These are phyloP conservation scores for Chlamydotis undulata DNA, from an alignment of 2,113 vertebrate genomes.

Conservation along the genomic window DNA sequence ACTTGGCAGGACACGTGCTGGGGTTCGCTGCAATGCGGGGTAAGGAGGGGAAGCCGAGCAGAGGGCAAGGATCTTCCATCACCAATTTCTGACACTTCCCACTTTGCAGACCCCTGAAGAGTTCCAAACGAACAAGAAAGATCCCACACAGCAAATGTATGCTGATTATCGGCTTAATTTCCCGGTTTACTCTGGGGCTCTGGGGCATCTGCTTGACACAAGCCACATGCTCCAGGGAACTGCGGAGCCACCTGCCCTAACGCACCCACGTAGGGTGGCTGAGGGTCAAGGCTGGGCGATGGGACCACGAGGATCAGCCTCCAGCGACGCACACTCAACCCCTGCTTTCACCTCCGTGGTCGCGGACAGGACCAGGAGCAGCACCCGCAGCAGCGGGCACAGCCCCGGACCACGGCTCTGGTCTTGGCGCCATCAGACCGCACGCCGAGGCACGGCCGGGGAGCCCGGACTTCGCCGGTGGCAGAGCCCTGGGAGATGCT, in stretches of 20 bases:
- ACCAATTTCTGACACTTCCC: background rate
- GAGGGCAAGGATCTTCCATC: background rate
- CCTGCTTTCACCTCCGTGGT: accelerated
- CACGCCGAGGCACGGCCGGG: accelerated
- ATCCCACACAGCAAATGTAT: background rate
- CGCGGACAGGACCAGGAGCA: accelerated
- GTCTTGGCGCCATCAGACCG: background rate
- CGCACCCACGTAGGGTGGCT: background rate
- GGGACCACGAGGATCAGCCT: background rate
- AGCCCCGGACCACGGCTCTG: background rate
- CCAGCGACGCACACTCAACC: accelerated
- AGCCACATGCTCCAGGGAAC: background rate
- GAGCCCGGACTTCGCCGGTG: background rate
- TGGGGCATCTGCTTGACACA: background rate
- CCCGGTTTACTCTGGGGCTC: background rate
- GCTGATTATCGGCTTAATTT: background rate
- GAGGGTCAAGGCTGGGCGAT: background rate
- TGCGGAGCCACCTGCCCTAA: background rate
- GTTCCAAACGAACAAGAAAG: background rate
- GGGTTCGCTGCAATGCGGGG: background rate
- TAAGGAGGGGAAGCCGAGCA: background rate
- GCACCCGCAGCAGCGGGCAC: background rate
- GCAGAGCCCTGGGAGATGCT: background rate
- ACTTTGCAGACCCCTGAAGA: background rate
- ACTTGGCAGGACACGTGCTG: accelerated